Evolutionary conservation across 1,140 invertebrate genomes (phyloP).

Genomic region (Lordiphosa collinella): DNA sequence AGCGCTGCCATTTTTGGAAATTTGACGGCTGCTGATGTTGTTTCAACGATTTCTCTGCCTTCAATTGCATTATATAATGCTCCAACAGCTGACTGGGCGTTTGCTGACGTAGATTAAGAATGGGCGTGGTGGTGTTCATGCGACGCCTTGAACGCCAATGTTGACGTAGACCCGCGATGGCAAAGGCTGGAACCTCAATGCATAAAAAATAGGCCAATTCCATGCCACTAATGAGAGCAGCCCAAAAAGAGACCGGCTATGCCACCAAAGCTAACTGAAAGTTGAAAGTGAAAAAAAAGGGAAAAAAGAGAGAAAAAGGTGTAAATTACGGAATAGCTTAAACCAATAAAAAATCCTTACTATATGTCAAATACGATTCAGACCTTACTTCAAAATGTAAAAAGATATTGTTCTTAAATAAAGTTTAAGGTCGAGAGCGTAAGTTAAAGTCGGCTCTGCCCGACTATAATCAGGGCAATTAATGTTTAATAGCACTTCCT

Average conservation of each 20-base stretch:
- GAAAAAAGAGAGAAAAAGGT: not conserved
- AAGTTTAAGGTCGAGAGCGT: too few relatives aligned
- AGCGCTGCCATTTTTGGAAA: slow-evolving; percentile 55
- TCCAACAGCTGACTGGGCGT: slow-evolving; percentile 49
- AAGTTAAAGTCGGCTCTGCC: too few relatives aligned
- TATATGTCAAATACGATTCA: too few relatives aligned
- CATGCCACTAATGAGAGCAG: slow-evolving; percentile 86
- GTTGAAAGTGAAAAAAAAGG: slow-evolving; percentile 18
- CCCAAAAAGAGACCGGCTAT: slow-evolving; percentile 88
- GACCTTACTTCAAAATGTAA: too few relatives aligned
- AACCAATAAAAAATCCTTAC: too few relatives aligned
- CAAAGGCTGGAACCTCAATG: slow-evolving; percentile 72
- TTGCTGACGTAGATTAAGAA: slow-evolving; percentile 34
- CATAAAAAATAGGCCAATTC: slow-evolving; percentile 87
- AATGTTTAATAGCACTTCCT: too few relatives aligned
- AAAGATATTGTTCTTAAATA: too few relatives aligned
- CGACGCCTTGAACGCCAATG: slow-evolving; percentile 20
- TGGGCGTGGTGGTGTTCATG: slow-evolving; percentile 31
- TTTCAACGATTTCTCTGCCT: slow-evolving; percentile 27
- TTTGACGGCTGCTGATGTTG: slow-evolving; percentile 9
- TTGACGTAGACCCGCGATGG: slow-evolving; percentile 37
- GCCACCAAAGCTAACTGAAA: slow-evolving; percentile 85
- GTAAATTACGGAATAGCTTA: too few relatives aligned
- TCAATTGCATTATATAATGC: slow-evolving; percentile 58
- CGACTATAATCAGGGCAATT: too few relatives aligned